These are phyloP conservation scores for Hoplostethus mediterraneus DNA, from an alignment of 2,797 vertebrate species.

Conservation along the genomic window DNA sequence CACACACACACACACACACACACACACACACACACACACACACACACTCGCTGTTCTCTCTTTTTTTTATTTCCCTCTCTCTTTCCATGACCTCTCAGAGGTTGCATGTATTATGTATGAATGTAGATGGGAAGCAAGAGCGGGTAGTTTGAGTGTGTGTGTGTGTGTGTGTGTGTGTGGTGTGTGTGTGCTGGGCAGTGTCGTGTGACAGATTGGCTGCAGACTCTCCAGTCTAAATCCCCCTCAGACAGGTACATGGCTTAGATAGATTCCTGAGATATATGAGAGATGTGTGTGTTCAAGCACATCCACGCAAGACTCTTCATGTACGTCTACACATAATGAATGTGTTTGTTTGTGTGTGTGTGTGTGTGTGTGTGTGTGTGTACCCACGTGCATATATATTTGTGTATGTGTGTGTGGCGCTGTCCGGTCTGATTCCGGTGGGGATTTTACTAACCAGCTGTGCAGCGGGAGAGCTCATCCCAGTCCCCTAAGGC, in stretches of 20 bases:
- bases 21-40: constrained; percentile 1
- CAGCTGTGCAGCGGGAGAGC: constrained; percentile 25
- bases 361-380: constrained; percentile 1
- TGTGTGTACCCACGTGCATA: constrained; percentile 15
- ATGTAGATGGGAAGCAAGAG: constrained; percentile 27
- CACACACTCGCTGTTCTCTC: neutral
- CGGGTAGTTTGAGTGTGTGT: constrained; percentile 32
- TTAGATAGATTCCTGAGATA: constrained; percentile 55
- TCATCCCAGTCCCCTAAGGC: neutral
- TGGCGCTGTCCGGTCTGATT: constrained; percentile 7
- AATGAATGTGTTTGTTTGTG: constrained; percentile 21
- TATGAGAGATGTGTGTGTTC: constrained; percentile 48
- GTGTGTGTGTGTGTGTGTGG: constrained; percentile 13
- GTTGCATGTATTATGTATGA: constrained; percentile 67
- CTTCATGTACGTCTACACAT: constrained; percentile 26
- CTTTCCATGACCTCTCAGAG: constrained; percentile 25
- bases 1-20: constrained; percentile 3
- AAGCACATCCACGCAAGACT: constrained; percentile 41
- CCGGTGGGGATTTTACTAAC: constrained; percentile 24
- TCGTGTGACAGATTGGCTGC: constrained; percentile 60
- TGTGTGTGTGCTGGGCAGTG: constrained; percentile 28
- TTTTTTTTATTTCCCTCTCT: constrained; percentile 13
- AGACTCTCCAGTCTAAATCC: constrained; percentile 57
- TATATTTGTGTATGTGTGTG: neutral
- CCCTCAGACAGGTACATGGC: constrained; percentile 65